Percentiles rank a stretch among this genome's conserved stretches.
Conservation (phyloP, 2,113 vertebrate species). For the Acrocephalus arundinaceus region DNA sequence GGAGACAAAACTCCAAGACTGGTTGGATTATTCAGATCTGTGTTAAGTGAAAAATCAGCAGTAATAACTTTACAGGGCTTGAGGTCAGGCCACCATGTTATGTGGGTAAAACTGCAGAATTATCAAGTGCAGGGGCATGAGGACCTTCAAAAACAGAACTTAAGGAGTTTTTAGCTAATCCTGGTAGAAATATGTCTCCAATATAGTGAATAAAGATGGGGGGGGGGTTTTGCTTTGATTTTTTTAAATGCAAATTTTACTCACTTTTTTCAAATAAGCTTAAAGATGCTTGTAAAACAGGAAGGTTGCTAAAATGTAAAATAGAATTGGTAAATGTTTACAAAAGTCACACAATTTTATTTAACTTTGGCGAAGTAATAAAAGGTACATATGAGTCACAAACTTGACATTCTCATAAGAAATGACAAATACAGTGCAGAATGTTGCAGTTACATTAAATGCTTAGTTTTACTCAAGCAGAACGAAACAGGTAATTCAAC, state of each 20-base stretch:
- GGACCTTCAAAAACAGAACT: not conserved
- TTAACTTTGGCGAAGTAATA: conserved; percentile 66
- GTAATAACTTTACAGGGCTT: not conserved
- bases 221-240: not conserved
- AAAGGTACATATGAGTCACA: conserved; percentile 53
- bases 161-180: not conserved
- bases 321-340: conserved; percentile 20
- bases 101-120: not conserved
- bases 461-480: conserved; percentile 56
- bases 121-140: not conserved
- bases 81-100: not conserved
- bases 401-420: conserved; percentile 44
- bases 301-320: not conserved
- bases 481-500: conserved; percentile 21
- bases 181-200: not conserved
- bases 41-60: not conserved
- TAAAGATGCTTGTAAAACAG: not conserved
- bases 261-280: not conserved
- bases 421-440: conserved; percentile 52
- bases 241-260: not conserved
- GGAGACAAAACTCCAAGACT: not conserved
- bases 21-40: not conserved
- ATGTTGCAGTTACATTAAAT: conserved; percentile 69
- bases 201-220: not conserved
- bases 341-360: conserved; percentile 68